Percentiles rank a stretch among this genome's conserved stretches.
phyloP scores from a whole-genome alignment of 2,888 invertebrate genomes.

The Cerceris ruficornis region DNA sequence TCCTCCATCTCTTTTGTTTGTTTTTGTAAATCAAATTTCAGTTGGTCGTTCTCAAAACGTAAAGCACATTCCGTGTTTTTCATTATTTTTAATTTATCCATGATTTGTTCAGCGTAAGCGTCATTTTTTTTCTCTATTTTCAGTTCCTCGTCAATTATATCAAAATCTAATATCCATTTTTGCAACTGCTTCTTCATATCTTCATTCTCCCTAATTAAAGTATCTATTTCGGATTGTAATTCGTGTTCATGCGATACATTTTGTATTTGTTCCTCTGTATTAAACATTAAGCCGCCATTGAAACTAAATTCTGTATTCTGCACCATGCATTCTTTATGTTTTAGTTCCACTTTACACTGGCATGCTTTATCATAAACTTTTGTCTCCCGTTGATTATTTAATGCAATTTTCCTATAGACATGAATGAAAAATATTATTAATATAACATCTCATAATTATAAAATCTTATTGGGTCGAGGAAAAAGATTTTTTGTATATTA shows the following conservation, averaged over 20 bases:
- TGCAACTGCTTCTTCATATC: conserved; percentile 68
- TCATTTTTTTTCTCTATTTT: conserved; percentile 56
- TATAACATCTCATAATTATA: too few species aligned
- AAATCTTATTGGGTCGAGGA: neutral
- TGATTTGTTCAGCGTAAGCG: conserved; percentile 33
- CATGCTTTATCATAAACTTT: conserved; percentile 31
- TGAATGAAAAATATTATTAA: neutral
- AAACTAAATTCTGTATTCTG: neutral
- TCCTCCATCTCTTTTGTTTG: conserved; percentile 40
- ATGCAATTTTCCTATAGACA: conserved; percentile 21
- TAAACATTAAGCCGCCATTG: neutral
- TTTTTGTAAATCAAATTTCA: conserved; percentile 56
- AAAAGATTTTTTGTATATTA: neutral
- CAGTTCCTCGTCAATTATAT: conserved; percentile 70
- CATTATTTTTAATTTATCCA: conserved; percentile 40
- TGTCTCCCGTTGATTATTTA: neutral
- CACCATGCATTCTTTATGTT: conserved; percentile 20
- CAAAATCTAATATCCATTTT: conserved; percentile 68
- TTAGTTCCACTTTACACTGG: conserved; percentile 32
- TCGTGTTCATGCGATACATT: conserved; percentile 20
- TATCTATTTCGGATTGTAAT: conserved; percentile 44
- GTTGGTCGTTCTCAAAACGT: conserved; percentile 54
- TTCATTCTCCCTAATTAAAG: conserved; percentile 60
- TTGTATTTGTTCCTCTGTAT: conserved; percentile 5
- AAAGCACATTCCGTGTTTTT: conserved; percentile 40